phyloP scores from a whole-genome alignment of 1,140 invertebrate species.

The Calosoma granatense region DNA sequence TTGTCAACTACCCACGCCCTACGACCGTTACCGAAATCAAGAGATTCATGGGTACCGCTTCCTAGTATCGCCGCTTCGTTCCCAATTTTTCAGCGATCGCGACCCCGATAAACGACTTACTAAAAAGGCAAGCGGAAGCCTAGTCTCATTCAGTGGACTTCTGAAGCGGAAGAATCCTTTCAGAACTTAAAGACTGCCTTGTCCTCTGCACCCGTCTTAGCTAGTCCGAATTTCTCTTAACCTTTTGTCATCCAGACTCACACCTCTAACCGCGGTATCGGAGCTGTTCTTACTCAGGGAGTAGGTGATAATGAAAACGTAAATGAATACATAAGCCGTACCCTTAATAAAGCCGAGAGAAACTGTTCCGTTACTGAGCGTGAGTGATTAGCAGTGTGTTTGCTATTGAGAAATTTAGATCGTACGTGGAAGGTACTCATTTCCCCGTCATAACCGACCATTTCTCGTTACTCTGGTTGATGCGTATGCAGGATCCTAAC shows the following conservation, averaged over 20 bases:
- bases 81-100: conserved; percentile 23
- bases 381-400: conserved; percentile 36
- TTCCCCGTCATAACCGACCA: conserved; percentile 33
- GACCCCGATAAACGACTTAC: conserved; percentile 25
- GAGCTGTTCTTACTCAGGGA: too few species aligned
- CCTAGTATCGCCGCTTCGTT: conserved; percentile 14
- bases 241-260: too few species aligned
- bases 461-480: too few species aligned
- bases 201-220: too few species aligned
- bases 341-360: too few species aligned
- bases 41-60: conserved; percentile 12
- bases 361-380: conserved; percentile 28
- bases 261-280: too few species aligned
- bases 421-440: conserved; percentile 31
- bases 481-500: too few species aligned
- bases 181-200: too few species aligned
- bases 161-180: conserved; percentile 10
- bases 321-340: too few species aligned
- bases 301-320: too few species aligned
- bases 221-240: too few species aligned
- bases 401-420: conserved; percentile 33
- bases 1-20: conserved; percentile 24
- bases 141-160: too few species aligned
- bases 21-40: conserved; percentile 25
- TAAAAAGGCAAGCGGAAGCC: conserved; percentile 16